These are phyloP conservation scores for Sander vitreus DNA, from an alignment of 2,113 vertebrate species.

Conservation along the genomic window DNA sequence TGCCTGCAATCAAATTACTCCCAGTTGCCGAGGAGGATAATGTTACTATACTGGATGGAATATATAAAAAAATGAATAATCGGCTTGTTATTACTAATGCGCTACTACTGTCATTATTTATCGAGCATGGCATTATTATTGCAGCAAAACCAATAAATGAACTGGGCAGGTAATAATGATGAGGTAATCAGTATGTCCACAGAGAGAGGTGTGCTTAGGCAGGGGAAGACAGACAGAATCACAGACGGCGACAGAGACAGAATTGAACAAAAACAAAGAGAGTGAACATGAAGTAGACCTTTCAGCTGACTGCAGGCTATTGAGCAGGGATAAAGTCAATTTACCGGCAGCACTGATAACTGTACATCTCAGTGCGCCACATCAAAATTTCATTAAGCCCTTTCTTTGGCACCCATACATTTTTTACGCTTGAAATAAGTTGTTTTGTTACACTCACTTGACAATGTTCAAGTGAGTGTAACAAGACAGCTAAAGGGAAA, in stretches of 20 bases:
- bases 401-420: conserved; percentile 24
- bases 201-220: background rate
- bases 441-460: background rate
- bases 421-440: conserved; percentile 29
- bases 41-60: background rate
- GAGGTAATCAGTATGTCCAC: conserved; percentile 36
- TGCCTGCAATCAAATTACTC: conserved; percentile 3
- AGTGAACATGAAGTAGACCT: conserved; percentile 13
- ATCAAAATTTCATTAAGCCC: conserved; percentile 52
- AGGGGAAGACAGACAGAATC: conserved; percentile 1
- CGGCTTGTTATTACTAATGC: background rate
- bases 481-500: conserved; percentile 22
- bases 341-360: conserved; percentile 31
- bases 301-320: conserved; percentile 24
- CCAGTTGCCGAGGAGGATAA: background rate
- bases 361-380: conserved; percentile 25
- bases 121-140: conserved; percentile 4
- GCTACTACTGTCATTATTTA: background rate
- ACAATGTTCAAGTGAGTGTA: conserved; percentile 25
- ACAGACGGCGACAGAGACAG: background rate
- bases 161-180: conserved; percentile 27
- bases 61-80: conserved; percentile 20
- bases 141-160: conserved; percentile 36
- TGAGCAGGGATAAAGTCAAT: conserved; percentile 49
- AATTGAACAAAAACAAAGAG: conserved; percentile 5